Base-by-base conservation (phyloP, 2,888 invertebrate species). In the Amiota minor region DNA sequence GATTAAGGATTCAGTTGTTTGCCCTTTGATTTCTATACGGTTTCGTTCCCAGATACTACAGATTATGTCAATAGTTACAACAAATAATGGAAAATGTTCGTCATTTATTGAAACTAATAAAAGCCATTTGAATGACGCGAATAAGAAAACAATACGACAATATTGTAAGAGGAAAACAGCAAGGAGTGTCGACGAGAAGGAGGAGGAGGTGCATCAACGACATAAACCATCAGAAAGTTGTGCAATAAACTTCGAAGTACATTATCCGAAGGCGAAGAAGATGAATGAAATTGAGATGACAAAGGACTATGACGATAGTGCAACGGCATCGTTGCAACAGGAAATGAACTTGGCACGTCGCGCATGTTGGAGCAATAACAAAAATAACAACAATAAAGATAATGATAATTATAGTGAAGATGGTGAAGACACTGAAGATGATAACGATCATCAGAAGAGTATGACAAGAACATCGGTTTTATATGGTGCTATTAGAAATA, bases 281-380 rank as follows among this genome's bases (percentile, higher is more conserved):
- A 73, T 70, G 61, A 73, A 74, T 59, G 20, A 46, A 67, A 64
- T 64, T 53, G 67, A 64, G 74, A 53, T 56, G 12, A 46, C n/a
- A 53, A 61, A n/a, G 18, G 47, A 50, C 68, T 68, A 74, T 67
- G 71, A 81, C 74, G 86, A 86, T 76, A 86, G 86, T 77, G 88
- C 87, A 73, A 86, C 87, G 75, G 84, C 67, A 72, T 87, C 93
- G 76, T 88, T 94, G 86, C 91, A 92, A 89, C 93, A 94, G 89
- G 92, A 93, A 86, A 93, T 94, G 85, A 93, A 93, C 89, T 89
- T 94, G 85, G 93, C 93, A 81, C 90, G 93, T 80, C 91, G 93
- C 80, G 94, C 93, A 76, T 94, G 93, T 91, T 93, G 93, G 93
- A 77, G 70, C 56, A 77, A 59, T 70, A 14, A 65, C 64, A 53